These are phyloP conservation scores for Scopus umbretta DNA, from an alignment of 2,113 vertebrate genomes.

Conservation along the genomic window DNA sequence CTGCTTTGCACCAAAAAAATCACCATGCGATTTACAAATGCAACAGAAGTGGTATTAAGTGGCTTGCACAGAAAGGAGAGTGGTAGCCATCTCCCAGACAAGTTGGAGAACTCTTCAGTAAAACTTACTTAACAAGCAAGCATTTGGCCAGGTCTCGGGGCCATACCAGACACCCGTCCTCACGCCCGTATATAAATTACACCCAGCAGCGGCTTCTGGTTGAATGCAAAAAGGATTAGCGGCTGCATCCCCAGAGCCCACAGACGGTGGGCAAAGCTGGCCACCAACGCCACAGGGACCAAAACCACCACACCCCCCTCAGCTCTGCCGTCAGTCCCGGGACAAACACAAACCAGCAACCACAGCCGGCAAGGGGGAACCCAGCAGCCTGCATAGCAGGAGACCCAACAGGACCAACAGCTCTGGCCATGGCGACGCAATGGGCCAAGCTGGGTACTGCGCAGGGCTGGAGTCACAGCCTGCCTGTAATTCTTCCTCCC, in stretches of 20 bases:
- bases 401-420: not conserved
- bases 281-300: not conserved
- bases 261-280: not conserved
- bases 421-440: not conserved
- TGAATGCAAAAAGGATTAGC: not conserved
- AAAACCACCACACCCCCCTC: not conserved
- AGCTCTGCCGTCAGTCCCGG: not conserved
- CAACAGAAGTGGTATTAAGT: not conserved
- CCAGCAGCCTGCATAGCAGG: not conserved
- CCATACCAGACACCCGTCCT: fast-evolving
- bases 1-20: not conserved
- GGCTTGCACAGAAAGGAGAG: not conserved
- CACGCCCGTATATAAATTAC: not conserved
- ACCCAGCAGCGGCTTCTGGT: not conserved
- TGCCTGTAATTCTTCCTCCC: not conserved
- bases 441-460: fast-evolving
- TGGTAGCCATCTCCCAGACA: not conserved
- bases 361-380: not conserved
- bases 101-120: not conserved
- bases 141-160: fast-evolving
- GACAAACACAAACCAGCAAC: not conserved
- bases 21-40: fast-evolving
- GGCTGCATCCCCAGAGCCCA: not conserved
- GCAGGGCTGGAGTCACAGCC: not conserved
- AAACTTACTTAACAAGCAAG: not conserved